phyloP scores from a whole-genome alignment of 2,113 vertebrate species.

The Cochlearius cochlearius region DNA sequence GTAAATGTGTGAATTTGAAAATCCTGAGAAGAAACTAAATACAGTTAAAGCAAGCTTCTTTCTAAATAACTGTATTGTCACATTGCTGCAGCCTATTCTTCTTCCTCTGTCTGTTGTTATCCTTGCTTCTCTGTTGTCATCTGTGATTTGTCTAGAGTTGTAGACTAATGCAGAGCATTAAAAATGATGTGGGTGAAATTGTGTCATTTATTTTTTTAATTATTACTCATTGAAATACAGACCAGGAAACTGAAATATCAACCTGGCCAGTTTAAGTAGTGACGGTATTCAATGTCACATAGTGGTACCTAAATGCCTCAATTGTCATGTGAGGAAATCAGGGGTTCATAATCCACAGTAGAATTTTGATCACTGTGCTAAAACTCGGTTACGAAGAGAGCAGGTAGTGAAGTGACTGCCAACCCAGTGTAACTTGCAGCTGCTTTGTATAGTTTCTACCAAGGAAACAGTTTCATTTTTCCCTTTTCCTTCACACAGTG shows the following conservation, averaged over 20 bases:
- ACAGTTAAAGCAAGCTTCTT: neutral
- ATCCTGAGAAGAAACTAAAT: neutral
- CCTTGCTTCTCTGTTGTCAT: neutral
- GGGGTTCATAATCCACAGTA: neutral
- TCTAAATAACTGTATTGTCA: neutral
- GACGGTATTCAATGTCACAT: neutral
- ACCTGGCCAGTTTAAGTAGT: neutral
- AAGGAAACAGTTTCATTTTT: neutral
- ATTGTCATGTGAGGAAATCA: neutral
- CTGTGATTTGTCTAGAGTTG: neutral
- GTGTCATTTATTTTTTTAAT: neutral
- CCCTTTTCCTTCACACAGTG: conserved; percentile 77
- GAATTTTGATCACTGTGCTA: neutral
- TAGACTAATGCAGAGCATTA: neutral
- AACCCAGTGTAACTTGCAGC: neutral
- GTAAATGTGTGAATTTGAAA: neutral
- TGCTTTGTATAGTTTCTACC: neutral
- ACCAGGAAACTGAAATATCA: neutral
- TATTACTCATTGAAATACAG: neutral
- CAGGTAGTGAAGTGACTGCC: neutral
- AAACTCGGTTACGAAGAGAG: neutral
- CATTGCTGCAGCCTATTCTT: neutral
- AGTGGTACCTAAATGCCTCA: neutral
- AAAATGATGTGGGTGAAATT: neutral
- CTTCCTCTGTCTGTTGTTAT: neutral